Evolutionary conservation across 2,797 vertebrate genomes (phyloP).

Genomic region (Enteromius treurensis): DNA sequence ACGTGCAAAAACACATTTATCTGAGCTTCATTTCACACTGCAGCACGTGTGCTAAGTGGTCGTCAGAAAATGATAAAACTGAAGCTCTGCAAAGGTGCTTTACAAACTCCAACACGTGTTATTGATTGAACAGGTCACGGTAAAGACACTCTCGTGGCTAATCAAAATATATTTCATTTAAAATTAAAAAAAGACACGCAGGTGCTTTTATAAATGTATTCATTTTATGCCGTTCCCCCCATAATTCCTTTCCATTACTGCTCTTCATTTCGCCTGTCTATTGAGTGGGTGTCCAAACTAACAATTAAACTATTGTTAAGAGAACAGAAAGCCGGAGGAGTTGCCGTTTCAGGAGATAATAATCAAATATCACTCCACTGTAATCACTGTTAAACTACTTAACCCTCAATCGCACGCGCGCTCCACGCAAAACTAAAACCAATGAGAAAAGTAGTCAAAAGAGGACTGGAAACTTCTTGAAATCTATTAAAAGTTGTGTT

Average conservation of each 20-base stretch:
- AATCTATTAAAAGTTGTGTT: conserved; percentile 27
- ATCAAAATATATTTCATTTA: conserved; percentile 32
- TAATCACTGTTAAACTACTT: conserved; percentile 79
- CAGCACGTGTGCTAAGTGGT: not conserved
- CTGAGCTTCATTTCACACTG: not conserved
- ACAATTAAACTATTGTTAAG: conserved; percentile 82
- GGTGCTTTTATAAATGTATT: conserved; percentile 79
- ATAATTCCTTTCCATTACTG: conserved; percentile 71
- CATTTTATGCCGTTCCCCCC: conserved; percentile 64
- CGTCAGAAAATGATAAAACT: not conserved
- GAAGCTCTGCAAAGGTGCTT: not conserved
- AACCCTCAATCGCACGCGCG: conserved; percentile 66
- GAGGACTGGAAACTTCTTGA: conserved; percentile 32
- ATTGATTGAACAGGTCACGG: conserved; percentile 10
- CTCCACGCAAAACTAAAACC: conserved; percentile 9
- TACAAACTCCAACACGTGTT: conserved; percentile 12
- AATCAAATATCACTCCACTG: conserved; percentile 68
- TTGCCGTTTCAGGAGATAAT: conserved; percentile 70
- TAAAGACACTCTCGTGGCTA: conserved; percentile 24
- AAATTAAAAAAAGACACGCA: conserved; percentile 61
- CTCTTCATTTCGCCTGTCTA: conserved; percentile 73
- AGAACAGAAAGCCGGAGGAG: conserved; percentile 77
- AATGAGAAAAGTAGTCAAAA: not conserved
- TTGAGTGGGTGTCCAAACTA: conserved; percentile 74
- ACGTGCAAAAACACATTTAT: not conserved